Base-by-base conservation (phyloP, 2,888 invertebrate genomes). In the Rhyacophila evoluta region DNA sequence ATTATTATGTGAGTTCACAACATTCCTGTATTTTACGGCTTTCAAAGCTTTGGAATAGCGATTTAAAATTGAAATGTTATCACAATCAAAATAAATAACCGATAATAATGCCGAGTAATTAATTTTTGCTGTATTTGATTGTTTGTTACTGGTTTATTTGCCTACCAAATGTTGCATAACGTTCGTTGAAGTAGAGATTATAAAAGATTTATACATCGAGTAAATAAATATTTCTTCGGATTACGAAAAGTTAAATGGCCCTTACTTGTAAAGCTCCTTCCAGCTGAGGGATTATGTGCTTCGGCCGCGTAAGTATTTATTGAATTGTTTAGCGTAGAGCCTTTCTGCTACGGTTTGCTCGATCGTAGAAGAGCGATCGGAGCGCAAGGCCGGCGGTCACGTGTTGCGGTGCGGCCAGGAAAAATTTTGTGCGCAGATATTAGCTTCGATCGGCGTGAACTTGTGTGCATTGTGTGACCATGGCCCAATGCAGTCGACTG, bases 361-460 rank as follows among this genome's bases (percentile, higher is more conserved):
- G 19, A 25, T 19, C 55, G 19, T 55, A 55, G 55, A 19, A 10
- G 55, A 12, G 55, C 6, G 55, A 12, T 55, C 55, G 25, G 15
- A 19, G 55, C 55, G 19, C 55, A 55, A 55, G 55, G 55, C 55
- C 55, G 1, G 1, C 55, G 55, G 55, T 55, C 55, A 55, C 55
- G 55, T 55, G 55, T 12, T 55, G 55, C 55, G 55, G 55, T 10
- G 55, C 10, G 10, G 55, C 8, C 15, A 25, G 19, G 55, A 15
- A 1, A 55, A 55, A 19, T 55, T 19, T 55, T 55, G 55, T 55
- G 55, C 55, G 55, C 55, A 55, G 55, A 55, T 55, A 55, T 55
- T 55, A 55, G 55, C 55, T 55, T 55, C 55, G 55, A 55, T 55
- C 55, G 55, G 19, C 15, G 19, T 55, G 55, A 8, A 55, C 25